These are phyloP conservation scores for Ptilonorhynchus violaceus DNA, from an alignment of 2,113 vertebrate genomes.

Conservation along the genomic window DNA sequence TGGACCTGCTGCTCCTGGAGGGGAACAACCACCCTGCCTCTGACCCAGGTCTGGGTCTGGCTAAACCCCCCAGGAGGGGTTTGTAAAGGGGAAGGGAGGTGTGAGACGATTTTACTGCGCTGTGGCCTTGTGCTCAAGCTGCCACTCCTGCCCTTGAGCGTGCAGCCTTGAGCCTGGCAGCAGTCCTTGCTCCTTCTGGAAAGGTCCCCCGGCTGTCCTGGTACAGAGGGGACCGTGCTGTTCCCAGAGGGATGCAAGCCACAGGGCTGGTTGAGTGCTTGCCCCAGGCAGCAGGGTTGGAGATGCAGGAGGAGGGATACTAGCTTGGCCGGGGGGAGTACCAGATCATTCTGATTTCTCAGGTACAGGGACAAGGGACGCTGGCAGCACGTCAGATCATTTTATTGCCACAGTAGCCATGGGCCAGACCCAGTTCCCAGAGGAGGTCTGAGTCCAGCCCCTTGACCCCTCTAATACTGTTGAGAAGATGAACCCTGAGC, in stretches of 20 bases:
- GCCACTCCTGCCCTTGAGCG: not conserved
- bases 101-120: not conserved
- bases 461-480: slow-evolving; percentile 24
- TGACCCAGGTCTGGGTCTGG: not conserved
- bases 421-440: not conserved
- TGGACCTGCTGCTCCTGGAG: not conserved
- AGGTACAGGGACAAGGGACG: not conserved
- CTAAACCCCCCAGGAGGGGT: not conserved
- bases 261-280: not conserved
- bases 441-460: not conserved
- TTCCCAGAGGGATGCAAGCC: not conserved
- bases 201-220: fast-evolving
- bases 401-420: not conserved
- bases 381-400: not conserved
- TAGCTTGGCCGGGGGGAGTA: not conserved
- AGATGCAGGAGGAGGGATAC: not conserved
- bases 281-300: not conserved
- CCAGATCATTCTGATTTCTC: not conserved
- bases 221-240: fast-evolving
- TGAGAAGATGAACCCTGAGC: not conserved
- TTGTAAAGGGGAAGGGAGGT: not conserved
- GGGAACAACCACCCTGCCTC: not conserved
- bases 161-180: not conserved
- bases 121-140: fast-evolving
- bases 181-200: not conserved